Conservation (phyloP, 2,888 invertebrate genomes). For the Caenorhabditis drosophilae region DNA sequence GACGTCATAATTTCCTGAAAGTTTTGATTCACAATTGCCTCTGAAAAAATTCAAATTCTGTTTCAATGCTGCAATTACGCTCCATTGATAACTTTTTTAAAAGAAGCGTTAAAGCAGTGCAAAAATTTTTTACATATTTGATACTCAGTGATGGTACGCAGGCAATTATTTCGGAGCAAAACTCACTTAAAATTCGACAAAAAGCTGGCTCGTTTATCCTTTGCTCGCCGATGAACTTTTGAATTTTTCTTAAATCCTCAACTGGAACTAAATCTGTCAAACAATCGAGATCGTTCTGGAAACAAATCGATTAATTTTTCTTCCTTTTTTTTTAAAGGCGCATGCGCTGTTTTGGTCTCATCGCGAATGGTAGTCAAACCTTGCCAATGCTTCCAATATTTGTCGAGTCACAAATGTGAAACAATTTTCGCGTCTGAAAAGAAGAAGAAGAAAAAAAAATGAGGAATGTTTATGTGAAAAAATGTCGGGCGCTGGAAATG, state of each 20-base stretch:
- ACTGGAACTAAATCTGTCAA: constrained; percentile 24
- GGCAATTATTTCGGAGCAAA: too few relatives aligned
- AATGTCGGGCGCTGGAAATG: too few relatives aligned
- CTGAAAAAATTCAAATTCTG: constrained; percentile 6
- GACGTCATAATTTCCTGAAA: neutral
- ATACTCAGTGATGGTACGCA: too few relatives aligned
- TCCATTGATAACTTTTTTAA: too few relatives aligned
- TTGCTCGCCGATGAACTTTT: constrained; percentile 23
- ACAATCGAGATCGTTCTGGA: constrained; percentile 18
- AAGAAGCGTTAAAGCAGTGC: too few relatives aligned
- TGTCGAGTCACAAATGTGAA: constrained; percentile 29
- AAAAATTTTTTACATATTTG: too few relatives aligned
- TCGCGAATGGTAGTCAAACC: constrained; percentile 11
- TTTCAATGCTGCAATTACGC: neutral
- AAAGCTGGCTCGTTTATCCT: constrained; percentile 32
- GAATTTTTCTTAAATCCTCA: constrained; percentile 18
- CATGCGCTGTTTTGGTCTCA: neutral
- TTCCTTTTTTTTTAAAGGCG: neutral
- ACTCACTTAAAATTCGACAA: constrained; percentile 33
- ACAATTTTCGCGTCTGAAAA: constrained; percentile 41
- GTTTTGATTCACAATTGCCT: constrained; percentile 34
- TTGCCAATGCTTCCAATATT: constrained; percentile 28
- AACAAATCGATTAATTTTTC: neutral
- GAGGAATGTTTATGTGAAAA: too few relatives aligned
- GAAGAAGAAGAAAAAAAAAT: too few relatives aligned